Evolutionary conservation across 2,888 invertebrate species (phyloP).

Genomic region (Agrotis ipsilon): DNA sequence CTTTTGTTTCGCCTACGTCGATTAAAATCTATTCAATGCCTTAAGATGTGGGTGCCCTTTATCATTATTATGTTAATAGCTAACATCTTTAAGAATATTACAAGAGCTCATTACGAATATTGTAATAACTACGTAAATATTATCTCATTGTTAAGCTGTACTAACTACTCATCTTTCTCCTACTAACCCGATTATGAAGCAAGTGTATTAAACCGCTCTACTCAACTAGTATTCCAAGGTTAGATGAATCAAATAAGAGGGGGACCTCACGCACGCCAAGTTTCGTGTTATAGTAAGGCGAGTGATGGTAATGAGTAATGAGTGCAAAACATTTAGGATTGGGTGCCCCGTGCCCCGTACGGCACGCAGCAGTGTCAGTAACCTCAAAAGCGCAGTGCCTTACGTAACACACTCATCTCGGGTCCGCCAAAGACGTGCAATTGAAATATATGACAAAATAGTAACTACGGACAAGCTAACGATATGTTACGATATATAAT

Average conservation of each 20-base stretch:
- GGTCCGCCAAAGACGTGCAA: constrained; percentile 64
- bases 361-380: constrained; percentile 74
- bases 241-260: constrained; percentile 56
- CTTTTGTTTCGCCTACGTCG: constrained; percentile 65
- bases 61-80: constrained; percentile 53
- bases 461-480: constrained; percentile 49
- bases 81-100: constrained; percentile 36
- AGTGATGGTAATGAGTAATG: constrained; percentile 57
- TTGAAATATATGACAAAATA: constrained; percentile 66
- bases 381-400: constrained; percentile 73
- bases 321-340: constrained; percentile 58
- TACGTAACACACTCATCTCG: constrained; percentile 78
- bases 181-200: constrained; percentile 50
- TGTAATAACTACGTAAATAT: constrained; percentile 39
- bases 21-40: constrained; percentile 56
- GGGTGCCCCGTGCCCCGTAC: constrained; percentile 45
- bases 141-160: constrained; percentile 21
- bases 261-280: constrained; percentile 33
- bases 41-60: constrained; percentile 57
- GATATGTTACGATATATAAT: constrained; percentile 54
- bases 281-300: constrained; percentile 49
- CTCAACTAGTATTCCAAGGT: constrained; percentile 54
- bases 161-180: constrained; percentile 49
- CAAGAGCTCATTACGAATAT: constrained; percentile 19
- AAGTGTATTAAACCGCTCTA: constrained; percentile 50